Evolutionary conservation across 2,797 vertebrate species (phyloP), one percentile per base, ranked within the genome.

Genomic region (Manis javanica): DNA sequence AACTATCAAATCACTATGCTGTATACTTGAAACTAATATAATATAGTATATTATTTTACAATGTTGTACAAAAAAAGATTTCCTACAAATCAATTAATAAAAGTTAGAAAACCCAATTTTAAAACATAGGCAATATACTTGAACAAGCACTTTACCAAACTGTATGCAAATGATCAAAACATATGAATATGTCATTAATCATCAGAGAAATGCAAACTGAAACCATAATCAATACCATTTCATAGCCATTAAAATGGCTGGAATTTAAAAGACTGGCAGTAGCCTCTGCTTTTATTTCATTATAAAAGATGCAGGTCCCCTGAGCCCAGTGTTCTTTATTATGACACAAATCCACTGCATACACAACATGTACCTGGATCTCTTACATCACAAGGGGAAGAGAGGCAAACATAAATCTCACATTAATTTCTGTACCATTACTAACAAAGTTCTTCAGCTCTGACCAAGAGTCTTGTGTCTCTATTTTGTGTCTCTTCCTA

Each of bases 91-190:
- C 55, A 94, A 66, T 61, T 71, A 63, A 66, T 57, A 53, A 81
- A 87, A 74, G 2, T 51, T 5, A 2, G 26, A 79, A 78, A 86
- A 46, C n/a, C 23, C 72, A 90, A 31, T 53, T 66, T 53, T 74
- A 66, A 87, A 90, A 81, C 8, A 59, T 39, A 23, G 13, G 18
- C 26, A 72, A 72, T 7, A 19, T 19, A 46, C n/a, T 59, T 85
- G 31, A 92, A 75, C 39, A 84, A 90, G 21, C 87, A 77, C 55
- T 92, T 93, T 63, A 61, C 6, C 46, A 66, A 96, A 61, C 0
- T 14, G 31, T 66, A 61, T 42, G 46, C 29, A 74, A 66, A 46
- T n/a, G 31, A 10, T 31, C 4, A 24, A 34, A 90, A 12, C 37
- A 13, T 29, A 81, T n/a, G 37, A n/a, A 24, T 34, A 64, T 61